These are phyloP conservation scores for Drosophila bifasciata DNA, from an alignment of 1,140 invertebrate species.

Conservation along the genomic window DNA sequence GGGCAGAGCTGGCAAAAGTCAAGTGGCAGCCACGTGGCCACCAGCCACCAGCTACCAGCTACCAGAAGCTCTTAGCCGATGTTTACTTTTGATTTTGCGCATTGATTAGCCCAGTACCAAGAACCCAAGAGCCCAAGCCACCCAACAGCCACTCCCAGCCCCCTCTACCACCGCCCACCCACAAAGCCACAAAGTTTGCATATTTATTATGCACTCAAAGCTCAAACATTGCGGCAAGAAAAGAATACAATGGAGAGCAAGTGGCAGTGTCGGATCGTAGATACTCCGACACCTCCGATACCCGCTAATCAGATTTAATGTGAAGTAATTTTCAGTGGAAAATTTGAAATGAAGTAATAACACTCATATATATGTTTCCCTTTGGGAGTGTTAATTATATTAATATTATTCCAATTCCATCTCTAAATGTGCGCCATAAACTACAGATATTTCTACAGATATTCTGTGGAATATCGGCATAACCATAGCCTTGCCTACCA, in stretches of 20 bases:
- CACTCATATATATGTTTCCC: too few relatives aligned
- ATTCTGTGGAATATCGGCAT: too few relatives aligned
- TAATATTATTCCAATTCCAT: too few relatives aligned
- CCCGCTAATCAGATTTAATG: too few relatives aligned
- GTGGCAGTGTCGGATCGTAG: too few relatives aligned
- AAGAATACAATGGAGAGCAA: slow-evolving; percentile 7
- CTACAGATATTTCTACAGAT: too few relatives aligned
- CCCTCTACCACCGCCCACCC: background rate
- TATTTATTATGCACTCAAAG: slow-evolving; percentile 75
- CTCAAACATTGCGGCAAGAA: slow-evolving; percentile 63
- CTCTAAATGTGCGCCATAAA: too few relatives aligned
- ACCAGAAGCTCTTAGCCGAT: slow-evolving; percentile 16
- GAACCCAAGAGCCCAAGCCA: background rate
- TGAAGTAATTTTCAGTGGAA: too few relatives aligned
- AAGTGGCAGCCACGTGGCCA: slow-evolving; percentile 54
- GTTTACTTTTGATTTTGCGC: slow-evolving; percentile 71
- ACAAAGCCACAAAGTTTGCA: slow-evolving; percentile 69
- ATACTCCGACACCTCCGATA: too few relatives aligned
- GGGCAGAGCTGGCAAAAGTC: slow-evolving; percentile 30
- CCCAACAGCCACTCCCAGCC: background rate
- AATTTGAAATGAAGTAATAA: too few relatives aligned
- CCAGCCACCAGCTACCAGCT: background rate
- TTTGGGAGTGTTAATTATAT: too few relatives aligned
- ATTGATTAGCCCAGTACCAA: slow-evolving; percentile 59
- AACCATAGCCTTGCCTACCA: too few relatives aligned